Percentiles rank a stretch among this genome's conserved stretches.
phyloP scores from a whole-genome alignment of 2,113 vertebrate species.

The Antennarius striatus region DNA sequence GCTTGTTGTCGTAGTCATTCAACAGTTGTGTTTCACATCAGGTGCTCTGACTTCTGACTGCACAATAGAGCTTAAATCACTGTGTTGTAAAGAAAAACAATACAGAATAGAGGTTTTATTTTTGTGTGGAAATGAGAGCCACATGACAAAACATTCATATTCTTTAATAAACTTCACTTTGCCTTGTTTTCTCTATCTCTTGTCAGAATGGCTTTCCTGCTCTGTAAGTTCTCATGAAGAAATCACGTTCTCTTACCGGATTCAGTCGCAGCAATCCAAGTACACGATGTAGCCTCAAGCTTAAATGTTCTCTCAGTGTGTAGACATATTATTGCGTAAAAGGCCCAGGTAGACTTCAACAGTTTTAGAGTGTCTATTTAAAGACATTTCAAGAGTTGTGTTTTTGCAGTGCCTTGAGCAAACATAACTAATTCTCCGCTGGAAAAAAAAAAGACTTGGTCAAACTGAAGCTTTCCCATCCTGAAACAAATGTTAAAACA shows the following conservation, averaged over 20 bases:
- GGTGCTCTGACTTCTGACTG: slow-evolving; percentile 38
- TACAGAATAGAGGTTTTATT: neutral
- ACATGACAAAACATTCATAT: slow-evolving; percentile 48
- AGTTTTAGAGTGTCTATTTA: slow-evolving; percentile 59
- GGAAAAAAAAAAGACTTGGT: slow-evolving; percentile 7
- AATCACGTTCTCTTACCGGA: slow-evolving; percentile 30
- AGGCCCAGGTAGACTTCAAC: slow-evolving; percentile 45
- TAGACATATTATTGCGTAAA: slow-evolving; percentile 50
- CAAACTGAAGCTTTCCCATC: slow-evolving; percentile 4
- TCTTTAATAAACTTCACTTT: slow-evolving; percentile 69
- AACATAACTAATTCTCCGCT: slow-evolving; percentile 31
- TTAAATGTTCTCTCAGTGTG: slow-evolving; percentile 29
- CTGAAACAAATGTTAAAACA: neutral
- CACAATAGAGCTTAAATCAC: slow-evolving; percentile 34
- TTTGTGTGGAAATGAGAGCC: slow-evolving; percentile 51
- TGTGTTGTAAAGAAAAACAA: slow-evolving; percentile 33
- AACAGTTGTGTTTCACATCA: slow-evolving; percentile 20
- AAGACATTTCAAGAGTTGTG: slow-evolving; percentile 44
- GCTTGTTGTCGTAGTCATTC: slow-evolving; percentile 6
- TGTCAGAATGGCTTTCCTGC: slow-evolving; percentile 35
- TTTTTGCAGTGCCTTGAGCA: slow-evolving; percentile 41
- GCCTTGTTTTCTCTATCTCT: slow-evolving; percentile 53
- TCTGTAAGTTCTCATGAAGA: slow-evolving; percentile 41
- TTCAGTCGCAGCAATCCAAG: neutral
- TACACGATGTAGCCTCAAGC: slow-evolving; percentile 52